Conservation (phyloP, 2,797 vertebrate species). For the Gallirallus australis region DNA sequence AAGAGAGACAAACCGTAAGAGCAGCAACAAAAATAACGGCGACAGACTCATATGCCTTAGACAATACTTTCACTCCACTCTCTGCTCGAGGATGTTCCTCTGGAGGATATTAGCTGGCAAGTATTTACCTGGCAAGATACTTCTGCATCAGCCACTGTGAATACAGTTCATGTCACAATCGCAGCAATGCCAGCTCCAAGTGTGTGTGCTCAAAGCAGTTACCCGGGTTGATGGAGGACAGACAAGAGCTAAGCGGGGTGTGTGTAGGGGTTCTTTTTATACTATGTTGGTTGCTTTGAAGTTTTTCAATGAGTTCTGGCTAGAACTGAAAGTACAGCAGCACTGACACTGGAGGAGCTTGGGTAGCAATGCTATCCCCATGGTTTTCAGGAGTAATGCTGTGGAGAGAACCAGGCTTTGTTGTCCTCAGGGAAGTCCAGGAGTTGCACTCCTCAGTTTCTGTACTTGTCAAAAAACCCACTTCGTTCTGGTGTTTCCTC, state of each 20-base stretch:
- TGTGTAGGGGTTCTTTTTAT: background rate
- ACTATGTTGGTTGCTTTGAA: background rate
- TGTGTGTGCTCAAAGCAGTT: background rate
- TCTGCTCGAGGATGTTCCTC: background rate
- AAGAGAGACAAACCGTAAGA: conserved; percentile 29
- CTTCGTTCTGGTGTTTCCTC: background rate
- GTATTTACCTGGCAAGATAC: background rate
- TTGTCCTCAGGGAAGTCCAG: background rate
- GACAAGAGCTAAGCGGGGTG: background rate
- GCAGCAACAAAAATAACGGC: conserved; percentile 58
- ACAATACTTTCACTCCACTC: conserved; percentile 26
- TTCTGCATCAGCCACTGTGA: background rate
- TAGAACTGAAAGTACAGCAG: background rate
- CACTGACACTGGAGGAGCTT: background rate
- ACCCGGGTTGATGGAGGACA: background rate
- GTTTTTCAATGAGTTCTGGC: background rate
- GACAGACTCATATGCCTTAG: conserved; percentile 36
- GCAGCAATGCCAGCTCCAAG: background rate
- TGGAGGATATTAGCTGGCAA: background rate
- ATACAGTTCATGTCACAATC: background rate
- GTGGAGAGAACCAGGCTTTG: background rate
- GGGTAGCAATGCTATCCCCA: background rate
- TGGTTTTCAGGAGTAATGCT: background rate
- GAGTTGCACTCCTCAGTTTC: background rate
- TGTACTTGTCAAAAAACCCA: background rate